phyloP scores from a whole-genome alignment of 2,797 vertebrate genomes.

The Mormyrops attenuatus region DNA sequence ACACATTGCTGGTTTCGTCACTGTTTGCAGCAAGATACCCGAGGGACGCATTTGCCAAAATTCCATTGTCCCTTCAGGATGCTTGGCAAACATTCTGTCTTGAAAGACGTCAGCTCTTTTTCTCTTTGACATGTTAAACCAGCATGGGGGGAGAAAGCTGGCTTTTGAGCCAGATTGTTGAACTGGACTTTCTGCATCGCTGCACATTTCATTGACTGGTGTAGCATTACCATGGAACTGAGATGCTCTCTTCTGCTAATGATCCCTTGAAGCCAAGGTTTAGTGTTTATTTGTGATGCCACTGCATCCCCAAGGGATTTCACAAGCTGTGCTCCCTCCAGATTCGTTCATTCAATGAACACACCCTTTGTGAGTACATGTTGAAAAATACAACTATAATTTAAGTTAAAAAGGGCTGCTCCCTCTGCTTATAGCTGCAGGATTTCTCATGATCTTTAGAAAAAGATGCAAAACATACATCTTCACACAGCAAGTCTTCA shows the following conservation, averaged over 20 bases:
- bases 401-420: background rate
- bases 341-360: background rate
- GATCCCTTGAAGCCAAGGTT: background rate
- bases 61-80: background rate
- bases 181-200: background rate
- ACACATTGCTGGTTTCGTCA: background rate
- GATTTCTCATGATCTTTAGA: background rate
- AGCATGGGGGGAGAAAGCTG: background rate
- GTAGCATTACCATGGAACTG: background rate
- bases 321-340: background rate
- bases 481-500: background rate
- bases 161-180: background rate
- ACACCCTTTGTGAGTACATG: background rate
- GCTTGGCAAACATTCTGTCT: background rate
- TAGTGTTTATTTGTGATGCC: background rate
- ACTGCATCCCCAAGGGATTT: background rate
- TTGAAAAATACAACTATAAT: background rate
- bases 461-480: background rate
- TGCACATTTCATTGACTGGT: background rate
- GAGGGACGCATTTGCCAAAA: background rate
- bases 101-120: background rate
- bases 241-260: background rate
- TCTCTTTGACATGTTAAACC: background rate
- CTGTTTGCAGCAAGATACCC: background rate
- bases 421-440: background rate